These are phyloP conservation scores for Hyles lineata DNA, from an alignment of 2,888 invertebrate species.

Conservation along the genomic window DNA sequence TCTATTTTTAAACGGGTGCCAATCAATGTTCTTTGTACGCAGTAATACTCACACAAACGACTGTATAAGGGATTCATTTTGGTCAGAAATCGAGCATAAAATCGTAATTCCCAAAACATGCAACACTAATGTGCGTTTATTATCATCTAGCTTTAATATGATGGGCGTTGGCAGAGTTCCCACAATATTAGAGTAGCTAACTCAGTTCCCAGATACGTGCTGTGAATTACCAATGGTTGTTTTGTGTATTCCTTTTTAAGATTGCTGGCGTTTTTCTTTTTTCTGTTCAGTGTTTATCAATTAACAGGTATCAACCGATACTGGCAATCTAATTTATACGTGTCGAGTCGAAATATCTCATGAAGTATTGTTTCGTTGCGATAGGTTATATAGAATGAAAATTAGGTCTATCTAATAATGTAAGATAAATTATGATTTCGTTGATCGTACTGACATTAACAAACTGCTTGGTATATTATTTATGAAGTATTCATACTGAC, in stretches of 20 bases:
- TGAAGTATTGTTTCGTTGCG: neutral
- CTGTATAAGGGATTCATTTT: neutral
- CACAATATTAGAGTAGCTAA: constrained; percentile 66
- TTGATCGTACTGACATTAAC: too few species aligned
- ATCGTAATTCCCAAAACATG: constrained; percentile 27
- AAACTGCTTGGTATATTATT: too few species aligned
- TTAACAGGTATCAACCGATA: neutral
- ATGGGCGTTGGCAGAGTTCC: constrained; percentile 78
- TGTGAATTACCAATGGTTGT: constrained; percentile 65
- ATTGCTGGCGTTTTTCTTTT: neutral
- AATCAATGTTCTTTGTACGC: neutral
- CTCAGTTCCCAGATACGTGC: constrained; percentile 78
- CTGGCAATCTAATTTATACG: neutral
- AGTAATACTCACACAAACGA: neutral
- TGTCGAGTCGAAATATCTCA: neutral
- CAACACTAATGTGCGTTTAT: constrained; percentile 56
- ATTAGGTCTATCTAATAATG: neutral
- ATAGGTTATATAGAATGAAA: neutral
- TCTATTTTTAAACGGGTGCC: neutral
- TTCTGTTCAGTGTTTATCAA: neutral
- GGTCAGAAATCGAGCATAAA: neutral
- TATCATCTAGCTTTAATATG: constrained; percentile 77
- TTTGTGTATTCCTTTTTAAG: constrained; percentile 7
- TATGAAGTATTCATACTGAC: too few species aligned
- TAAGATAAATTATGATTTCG: too few species aligned